phyloP scores from a whole-genome alignment of 2,797 vertebrate species.

The Dryobates pubescens region DNA sequence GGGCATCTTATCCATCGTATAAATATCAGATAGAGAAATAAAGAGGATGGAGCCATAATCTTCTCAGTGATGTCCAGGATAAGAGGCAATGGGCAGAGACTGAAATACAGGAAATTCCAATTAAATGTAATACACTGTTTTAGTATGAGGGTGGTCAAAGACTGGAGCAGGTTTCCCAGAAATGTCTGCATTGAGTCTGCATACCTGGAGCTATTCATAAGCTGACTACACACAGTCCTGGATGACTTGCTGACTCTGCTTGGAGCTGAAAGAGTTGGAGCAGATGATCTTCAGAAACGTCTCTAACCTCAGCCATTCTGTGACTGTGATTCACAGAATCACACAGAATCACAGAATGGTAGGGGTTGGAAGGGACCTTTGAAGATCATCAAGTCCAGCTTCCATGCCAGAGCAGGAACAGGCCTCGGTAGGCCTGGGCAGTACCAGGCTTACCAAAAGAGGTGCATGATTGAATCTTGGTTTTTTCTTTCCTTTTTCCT shows the following conservation, averaged over 20 bases:
- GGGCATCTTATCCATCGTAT: background rate
- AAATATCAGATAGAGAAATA: background rate
- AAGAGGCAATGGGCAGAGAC: background rate
- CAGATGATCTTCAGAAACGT: background rate
- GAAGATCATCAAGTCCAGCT: no score
- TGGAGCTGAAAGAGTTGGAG: background rate
- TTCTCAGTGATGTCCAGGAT: background rate
- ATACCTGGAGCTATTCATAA: background rate
- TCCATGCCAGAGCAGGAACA: no score
- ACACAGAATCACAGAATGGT: no score
- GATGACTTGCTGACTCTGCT: background rate
- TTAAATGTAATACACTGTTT: background rate
- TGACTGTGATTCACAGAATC: no score
- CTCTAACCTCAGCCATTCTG: background rate
- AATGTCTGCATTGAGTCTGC: background rate
- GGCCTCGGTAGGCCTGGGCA: background rate
- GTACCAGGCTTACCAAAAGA: slow-evolving; percentile 21
- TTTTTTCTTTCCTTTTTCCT: background rate
- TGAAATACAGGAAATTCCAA: background rate
- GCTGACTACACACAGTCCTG: background rate
- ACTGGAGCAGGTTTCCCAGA: background rate
- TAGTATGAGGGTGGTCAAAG: background rate
- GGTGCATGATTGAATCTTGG: slow-evolving; percentile 18
- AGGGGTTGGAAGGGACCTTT: no score
- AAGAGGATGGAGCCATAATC: background rate